phyloP scores from a whole-genome alignment of 1,140 invertebrate species.

The Physella acuta region DNA sequence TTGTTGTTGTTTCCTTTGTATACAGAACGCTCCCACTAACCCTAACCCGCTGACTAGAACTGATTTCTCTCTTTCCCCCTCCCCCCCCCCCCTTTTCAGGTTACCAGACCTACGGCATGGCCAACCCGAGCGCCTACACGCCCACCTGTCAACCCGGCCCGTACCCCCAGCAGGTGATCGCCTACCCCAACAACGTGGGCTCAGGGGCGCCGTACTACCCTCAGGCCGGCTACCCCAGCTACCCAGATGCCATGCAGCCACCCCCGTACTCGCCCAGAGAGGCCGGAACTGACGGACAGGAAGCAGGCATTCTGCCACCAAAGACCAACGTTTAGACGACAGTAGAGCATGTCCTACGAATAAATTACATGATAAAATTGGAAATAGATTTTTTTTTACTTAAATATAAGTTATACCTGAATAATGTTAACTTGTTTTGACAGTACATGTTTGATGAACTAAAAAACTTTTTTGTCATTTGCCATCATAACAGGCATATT shows the following conservation, averaged over 20 bases:
- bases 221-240: background rate
- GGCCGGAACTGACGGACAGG: background rate
- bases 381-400: no score
- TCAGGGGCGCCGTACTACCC: background rate
- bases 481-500: no score
- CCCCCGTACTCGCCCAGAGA: background rate
- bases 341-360: no score
- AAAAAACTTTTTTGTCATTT: no score
- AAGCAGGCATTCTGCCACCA: background rate
- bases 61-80: no score
- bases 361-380: no score
- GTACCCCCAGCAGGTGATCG: background rate
- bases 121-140: background rate
- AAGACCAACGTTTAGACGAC: background rate
- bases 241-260: background rate
- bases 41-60: background rate
- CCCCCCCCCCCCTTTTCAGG: slow-evolving; percentile 1
- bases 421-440: no score
- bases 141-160: background rate
- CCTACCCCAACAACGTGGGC: background rate
- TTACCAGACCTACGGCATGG: background rate
- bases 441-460: no score
- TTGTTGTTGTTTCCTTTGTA: no score
- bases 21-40: slow-evolving; percentile 1
- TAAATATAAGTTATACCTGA: no score